Percentiles rank a stretch among this genome's conserved stretches.
Conservation (phyloP, 2,797 vertebrate species). For the Ispidina lecontei region DNA sequence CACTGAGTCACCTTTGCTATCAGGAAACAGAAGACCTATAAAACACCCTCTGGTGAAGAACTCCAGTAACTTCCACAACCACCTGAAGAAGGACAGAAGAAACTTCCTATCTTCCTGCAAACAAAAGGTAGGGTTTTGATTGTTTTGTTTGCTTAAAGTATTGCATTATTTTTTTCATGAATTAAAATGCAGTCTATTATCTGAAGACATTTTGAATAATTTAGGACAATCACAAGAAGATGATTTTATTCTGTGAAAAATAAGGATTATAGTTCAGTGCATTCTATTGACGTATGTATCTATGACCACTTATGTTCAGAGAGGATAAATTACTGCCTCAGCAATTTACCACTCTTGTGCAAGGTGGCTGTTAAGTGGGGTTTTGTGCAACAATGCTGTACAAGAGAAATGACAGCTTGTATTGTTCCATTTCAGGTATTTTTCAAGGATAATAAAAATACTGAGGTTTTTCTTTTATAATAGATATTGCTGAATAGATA, state of each 20-base stretch:
- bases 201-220: neutral
- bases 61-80: neutral
- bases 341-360: neutral
- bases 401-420: neutral
- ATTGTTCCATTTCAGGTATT: neutral
- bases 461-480: neutral
- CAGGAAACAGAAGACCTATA: conserved; percentile 68
- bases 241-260: neutral
- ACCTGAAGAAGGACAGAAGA: neutral
- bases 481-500: neutral
- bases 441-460: neutral
- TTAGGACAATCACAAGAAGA: neutral
- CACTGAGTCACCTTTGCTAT: conserved; percentile 26
- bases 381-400: neutral
- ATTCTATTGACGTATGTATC: neutral
- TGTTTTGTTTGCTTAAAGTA: neutral
- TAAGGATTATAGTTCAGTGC: neutral
- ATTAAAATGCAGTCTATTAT: neutral
- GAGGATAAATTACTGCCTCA: neutral
- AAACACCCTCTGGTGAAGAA: neutral
- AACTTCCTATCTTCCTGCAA: neutral
- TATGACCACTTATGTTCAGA: neutral
- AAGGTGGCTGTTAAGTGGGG: neutral
- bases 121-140: neutral
- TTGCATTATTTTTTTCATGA: neutral